These are phyloP conservation scores for Papilio glaucus DNA, from an alignment of 1,140 invertebrate genomes.

Conservation along the genomic window DNA sequence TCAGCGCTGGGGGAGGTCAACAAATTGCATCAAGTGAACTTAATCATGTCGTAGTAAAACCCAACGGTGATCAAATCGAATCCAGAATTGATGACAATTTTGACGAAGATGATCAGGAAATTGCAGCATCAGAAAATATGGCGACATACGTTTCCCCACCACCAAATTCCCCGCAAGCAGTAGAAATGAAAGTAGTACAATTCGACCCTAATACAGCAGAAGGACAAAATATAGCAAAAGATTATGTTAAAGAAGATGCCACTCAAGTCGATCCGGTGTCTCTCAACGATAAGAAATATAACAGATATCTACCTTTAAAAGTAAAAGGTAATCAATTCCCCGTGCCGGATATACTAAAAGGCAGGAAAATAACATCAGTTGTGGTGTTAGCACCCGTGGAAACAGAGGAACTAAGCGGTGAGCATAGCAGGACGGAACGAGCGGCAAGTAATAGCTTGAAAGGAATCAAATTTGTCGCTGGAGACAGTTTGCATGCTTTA, in stretches of 20 bases:
- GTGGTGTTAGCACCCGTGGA: conserved; percentile 92
- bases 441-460: conserved; percentile 79
- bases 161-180: conserved; percentile 82
- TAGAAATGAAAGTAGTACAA: conserved; percentile 93
- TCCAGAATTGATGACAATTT: conserved; percentile 82
- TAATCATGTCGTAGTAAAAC: conserved; percentile 85
- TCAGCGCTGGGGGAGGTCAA: conserved; percentile 89
- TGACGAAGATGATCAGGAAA: conserved; percentile 77
- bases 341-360: conserved; percentile 89
- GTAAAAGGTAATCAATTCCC: conserved; percentile 93
- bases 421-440: conserved; percentile 75
- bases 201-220: conserved; percentile 90
- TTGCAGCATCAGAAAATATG: conserved; percentile 75
- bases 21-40: conserved; percentile 88
- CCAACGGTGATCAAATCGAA: conserved; percentile 84
- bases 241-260: conserved; percentile 89
- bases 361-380: conserved; percentile 90
- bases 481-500: conserved; percentile 89
- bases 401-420: conserved; percentile 83
- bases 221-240: conserved; percentile 88
- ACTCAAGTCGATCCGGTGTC: conserved; percentile 89
- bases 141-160: conserved; percentile 74
- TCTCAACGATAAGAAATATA: conserved; percentile 89
- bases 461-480: conserved; percentile 86
- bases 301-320: conserved; percentile 92